Percentiles rank a stretch among this genome's conserved stretches.
phyloP scores from a whole-genome alignment of 2,113 vertebrate genomes.

The Lathamus discolor region DNA sequence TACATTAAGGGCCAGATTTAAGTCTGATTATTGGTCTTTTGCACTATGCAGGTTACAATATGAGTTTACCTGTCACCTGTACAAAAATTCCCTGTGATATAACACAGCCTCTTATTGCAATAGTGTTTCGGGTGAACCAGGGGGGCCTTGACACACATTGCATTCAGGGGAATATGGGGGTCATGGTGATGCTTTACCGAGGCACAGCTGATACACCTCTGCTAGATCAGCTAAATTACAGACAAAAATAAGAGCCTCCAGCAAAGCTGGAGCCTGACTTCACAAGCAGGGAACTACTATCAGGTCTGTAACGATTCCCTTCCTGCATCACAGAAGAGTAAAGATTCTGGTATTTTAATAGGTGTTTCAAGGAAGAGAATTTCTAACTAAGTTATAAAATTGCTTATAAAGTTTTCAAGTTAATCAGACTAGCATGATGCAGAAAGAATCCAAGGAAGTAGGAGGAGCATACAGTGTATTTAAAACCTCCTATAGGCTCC shows the following conservation, averaged over 20 bases:
- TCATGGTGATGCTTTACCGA: not conserved
- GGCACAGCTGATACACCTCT: not conserved
- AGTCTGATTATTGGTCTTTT: not conserved
- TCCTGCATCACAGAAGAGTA: not conserved
- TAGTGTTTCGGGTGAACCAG: not conserved
- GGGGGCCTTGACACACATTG: accelerated
- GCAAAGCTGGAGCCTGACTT: not conserved
- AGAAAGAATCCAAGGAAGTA: not conserved
- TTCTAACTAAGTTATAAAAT: not conserved
- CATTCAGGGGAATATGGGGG: not conserved
- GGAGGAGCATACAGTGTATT: not conserved
- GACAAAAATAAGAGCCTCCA: not conserved
- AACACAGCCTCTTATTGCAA: not conserved
- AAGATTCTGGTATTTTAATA: not conserved
- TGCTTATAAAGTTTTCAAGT: not conserved
- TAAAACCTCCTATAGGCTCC: not conserved
- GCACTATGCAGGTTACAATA: not conserved
- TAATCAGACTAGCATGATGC: not conserved
- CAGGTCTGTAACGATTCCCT: accelerated
- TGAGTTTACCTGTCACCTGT: not conserved
- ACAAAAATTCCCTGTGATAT: not conserved
- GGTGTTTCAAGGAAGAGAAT: not conserved
- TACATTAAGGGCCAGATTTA: not conserved
- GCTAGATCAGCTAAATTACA: not conserved
- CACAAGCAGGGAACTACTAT: not conserved